phyloP scores from a whole-genome alignment of 2,888 invertebrate species.

The Neoascia interrupta region DNA sequence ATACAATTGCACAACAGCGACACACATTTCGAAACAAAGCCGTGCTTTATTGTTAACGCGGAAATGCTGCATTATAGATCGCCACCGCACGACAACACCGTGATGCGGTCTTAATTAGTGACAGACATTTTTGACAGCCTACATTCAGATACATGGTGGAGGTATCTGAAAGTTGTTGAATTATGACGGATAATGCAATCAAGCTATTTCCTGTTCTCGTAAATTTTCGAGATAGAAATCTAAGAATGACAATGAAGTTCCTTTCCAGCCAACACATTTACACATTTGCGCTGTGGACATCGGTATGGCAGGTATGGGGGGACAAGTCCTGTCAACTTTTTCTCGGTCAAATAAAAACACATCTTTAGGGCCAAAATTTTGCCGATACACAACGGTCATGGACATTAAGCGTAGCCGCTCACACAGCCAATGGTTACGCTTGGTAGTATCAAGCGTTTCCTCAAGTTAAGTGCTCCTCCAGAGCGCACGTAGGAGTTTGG shows the following conservation, averaged over 20 bases:
- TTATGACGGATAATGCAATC: too few relatives aligned
- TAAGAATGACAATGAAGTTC: slow-evolving; percentile 45
- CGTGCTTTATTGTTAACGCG: slow-evolving; percentile 14
- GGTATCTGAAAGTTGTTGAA: too few relatives aligned
- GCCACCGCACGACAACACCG: slow-evolving; percentile 10
- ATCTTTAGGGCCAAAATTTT: background rate
- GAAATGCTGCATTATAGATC: slow-evolving; percentile 47
- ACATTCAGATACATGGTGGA: slow-evolving; percentile 33
- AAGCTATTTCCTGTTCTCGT: background rate
- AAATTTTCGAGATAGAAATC: background rate
- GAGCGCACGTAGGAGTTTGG: slow-evolving; percentile 46
- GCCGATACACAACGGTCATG: background rate
- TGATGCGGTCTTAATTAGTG: slow-evolving; percentile 32
- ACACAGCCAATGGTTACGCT: too few relatives aligned
- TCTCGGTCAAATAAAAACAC: slow-evolving; percentile 8
- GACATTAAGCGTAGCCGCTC: background rate
- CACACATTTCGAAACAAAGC: slow-evolving; percentile 7
- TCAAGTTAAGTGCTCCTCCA: too few relatives aligned
- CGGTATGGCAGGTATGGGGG: background rate
- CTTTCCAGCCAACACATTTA: background rate
- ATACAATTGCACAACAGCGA: slow-evolving; percentile 27
- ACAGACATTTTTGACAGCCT: too few relatives aligned
- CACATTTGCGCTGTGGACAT: background rate
- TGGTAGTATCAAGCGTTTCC: too few relatives aligned
- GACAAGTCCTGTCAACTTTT: slow-evolving; percentile 12